Evolutionary conservation across 2,888 invertebrate genomes (phyloP), one percentile per base, ranked within the genome.

Genomic region (Synergus laeviventris): DNA sequence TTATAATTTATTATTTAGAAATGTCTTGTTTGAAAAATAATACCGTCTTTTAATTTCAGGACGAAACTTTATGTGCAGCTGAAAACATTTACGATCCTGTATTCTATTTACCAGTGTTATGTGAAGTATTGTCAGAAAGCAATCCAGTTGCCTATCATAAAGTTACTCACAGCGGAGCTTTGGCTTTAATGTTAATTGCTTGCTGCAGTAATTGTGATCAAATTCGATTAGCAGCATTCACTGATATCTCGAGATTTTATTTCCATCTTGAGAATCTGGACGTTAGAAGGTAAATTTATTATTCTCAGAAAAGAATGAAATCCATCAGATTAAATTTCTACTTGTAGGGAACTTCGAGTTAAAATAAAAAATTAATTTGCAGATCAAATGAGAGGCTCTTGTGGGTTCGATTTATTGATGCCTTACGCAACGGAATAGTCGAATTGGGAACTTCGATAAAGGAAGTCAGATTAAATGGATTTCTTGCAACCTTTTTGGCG

Each of bases 101-200:
- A 38, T 98, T 97, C 89, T 91, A 97, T 82, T 92, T 97, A 75
- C 96, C 97, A 0, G 89, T 97, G 12, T 93, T 98, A 88, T 94
- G 94, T 80, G 94, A 95, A 86, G 91, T 97, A 62, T 91, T 97
- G 80, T 94, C 95, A 0, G 95, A 96, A 5, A 96, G 96, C 82
- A 94, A 95, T 60, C 93, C 94, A 73, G 94, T 96, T 1, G 94
- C 95, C 21, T 94, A 95, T 77, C 94, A 94, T 84, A 93, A 94
- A 89, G 93, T 97, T 80, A 92, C 94, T 21, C 93, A 95, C 79
- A 93, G 92, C 78, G 96, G 96, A 1, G 93, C 95, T 61, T 91
- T 97, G 74, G 94, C 95, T 2, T 89, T 97, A 38, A 93, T 94
- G 0, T 93, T 97, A 74, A 92, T 94, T 81, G 95, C 95, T 0